phyloP scores from a whole-genome alignment of 1,140 invertebrate genomes.

The Luehdorfia chinensis region DNA sequence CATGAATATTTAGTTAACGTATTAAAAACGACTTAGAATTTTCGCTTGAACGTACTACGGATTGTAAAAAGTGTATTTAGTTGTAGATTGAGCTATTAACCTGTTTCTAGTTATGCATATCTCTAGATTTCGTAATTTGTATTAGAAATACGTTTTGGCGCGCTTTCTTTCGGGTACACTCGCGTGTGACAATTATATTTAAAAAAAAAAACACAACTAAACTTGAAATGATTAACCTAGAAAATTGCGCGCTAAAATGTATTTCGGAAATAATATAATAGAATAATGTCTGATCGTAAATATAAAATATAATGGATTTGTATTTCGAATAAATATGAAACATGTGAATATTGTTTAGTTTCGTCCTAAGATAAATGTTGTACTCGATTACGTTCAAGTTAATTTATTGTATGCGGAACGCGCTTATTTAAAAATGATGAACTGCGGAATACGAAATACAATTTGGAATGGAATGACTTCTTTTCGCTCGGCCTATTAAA shows the following conservation, averaged over 20 bases:
- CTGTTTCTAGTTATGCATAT: slow-evolving; percentile 74
- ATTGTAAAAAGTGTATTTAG: slow-evolving; percentile 76
- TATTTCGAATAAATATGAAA: slow-evolving; percentile 35
- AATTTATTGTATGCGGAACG: no score
- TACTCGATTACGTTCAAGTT: slow-evolving; percentile 16
- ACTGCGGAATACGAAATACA: no score
- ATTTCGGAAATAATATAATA: slow-evolving; percentile 33
- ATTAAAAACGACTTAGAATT: slow-evolving; percentile 61
- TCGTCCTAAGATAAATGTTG: slow-evolving; percentile 25
- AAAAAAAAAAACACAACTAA: slow-evolving; percentile 2
- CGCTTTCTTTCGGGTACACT: slow-evolving; percentile 19
- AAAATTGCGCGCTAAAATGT: slow-evolving; percentile 24
- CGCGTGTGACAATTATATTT: background rate
- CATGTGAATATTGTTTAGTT: slow-evolving; percentile 44
- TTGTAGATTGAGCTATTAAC: slow-evolving; percentile 70
- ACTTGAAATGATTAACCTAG: background rate
- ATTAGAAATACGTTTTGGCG: slow-evolving; percentile 32
- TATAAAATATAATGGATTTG: slow-evolving; percentile 42
- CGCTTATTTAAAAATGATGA: no score
- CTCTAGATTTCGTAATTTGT: slow-evolving; percentile 65
- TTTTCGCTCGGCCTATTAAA: no score
- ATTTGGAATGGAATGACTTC: no score
- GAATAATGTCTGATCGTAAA: slow-evolving; percentile 42
- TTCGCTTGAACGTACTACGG: slow-evolving; percentile 64
- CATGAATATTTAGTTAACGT: slow-evolving; percentile 49